Base-by-base conservation (phyloP, 2,113 vertebrate genomes). In the Alaudala cheleensis region DNA sequence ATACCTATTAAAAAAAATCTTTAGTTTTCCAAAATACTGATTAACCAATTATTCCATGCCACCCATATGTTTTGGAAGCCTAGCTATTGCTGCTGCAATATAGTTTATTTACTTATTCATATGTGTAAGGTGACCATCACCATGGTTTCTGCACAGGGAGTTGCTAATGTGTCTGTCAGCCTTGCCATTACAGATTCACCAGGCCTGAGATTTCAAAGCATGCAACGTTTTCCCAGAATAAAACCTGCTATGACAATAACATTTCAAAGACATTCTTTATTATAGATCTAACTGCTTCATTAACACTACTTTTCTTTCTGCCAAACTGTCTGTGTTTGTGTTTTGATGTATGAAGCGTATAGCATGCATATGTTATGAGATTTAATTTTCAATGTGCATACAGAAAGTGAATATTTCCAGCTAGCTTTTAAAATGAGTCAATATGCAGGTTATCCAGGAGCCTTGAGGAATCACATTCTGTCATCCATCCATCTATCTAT, bases 381-480 rank as follows among this genome's bases (percentile, higher is more conserved):
- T 60, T 66, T 65, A 65, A 66, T 91, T 91, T 70, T 82, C 80
- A 90, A 33, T 56, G 28, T 26, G 7, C 1, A 1, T 71, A 20
- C 49, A 91, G 56, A 37, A 80, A 65, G 21, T 78, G 76, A 87
- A 44, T 88, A 89, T 95, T 97, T 97, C 87, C 60, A 76, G 64
- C 12, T 92, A 81, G 73, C 31, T 86, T 81, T 84, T 69, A 70
- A 89, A 95, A 67, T 5, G 49, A 69, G 73, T 69, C 25, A 66
- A 39, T 51, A 47, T 26, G 54, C 12, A 73, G 26, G 19, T 93
- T 91, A 64, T 66, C 21, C 33, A 81, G 51, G 19, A 86, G 26
- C 51, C 37, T 21, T 37, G 24, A 73, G 21, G 81, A 82, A 49
- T 62, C 33, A 49, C 4, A 13, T 2, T 72, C 12, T 53, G n/a